Evolutionary conservation across 2,888 invertebrate genomes (phyloP).

Genomic region (Physocephala rufipes): DNA sequence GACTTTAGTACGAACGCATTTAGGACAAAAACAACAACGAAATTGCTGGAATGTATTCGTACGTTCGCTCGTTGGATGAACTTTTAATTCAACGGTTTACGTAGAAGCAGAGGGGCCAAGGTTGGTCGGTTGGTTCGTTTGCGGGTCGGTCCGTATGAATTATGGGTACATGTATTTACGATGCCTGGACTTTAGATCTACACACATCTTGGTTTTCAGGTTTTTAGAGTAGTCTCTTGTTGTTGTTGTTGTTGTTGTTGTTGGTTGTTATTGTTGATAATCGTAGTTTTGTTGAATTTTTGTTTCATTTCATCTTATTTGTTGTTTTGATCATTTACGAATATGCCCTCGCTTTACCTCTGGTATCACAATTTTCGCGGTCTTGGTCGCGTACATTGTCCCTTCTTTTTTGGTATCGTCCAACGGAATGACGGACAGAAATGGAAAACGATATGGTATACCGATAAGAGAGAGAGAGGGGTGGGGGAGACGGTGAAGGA

Average conservation of each 20-base stretch:
- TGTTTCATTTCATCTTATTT: not conserved
- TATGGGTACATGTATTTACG: not conserved
- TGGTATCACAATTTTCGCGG: too few species aligned
- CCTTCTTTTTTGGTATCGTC: not conserved
- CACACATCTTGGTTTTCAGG: not conserved
- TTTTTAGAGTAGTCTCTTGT: not conserved
- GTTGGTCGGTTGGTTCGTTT: not conserved
- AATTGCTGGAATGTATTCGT: not conserved
- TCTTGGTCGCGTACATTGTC: too few species aligned
- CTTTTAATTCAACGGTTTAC: slow-evolving; percentile 34
- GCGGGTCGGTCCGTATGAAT: not conserved
- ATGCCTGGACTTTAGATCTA: not conserved
- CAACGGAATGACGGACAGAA: not conserved
- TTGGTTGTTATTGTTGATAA: not conserved
- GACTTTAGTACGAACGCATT: not conserved
- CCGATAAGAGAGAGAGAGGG: not conserved
- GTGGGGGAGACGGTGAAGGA: not conserved
- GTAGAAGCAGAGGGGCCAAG: slow-evolving; percentile 27
- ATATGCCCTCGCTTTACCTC: too few species aligned
- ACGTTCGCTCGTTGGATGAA: too few species aligned
- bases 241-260: not conserved
- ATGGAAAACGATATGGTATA: not conserved
- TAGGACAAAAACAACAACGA: not conserved
- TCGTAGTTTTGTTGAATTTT: too few species aligned
- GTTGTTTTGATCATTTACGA: slow-evolving; percentile 1